Evolutionary conservation across 2,113 vertebrate genomes (phyloP), one percentile per base, ranked within the genome.

Genomic region (Sylvilagus bachmani): DNA sequence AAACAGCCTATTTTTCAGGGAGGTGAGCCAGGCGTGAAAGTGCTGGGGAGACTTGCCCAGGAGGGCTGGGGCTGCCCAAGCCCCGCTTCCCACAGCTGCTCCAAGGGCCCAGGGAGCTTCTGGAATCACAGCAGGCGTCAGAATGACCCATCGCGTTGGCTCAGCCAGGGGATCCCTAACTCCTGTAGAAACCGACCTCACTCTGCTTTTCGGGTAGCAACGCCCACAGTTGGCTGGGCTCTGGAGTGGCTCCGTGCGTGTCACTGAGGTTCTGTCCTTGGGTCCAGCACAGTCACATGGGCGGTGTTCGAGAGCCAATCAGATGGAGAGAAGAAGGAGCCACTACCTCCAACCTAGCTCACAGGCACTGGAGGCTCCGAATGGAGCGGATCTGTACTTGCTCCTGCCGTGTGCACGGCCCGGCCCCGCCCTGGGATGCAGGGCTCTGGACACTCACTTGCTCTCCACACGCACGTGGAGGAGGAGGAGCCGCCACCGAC

Each of bases 381-480:
- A 17, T 0, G 5, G 78, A 44, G 13, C 58, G 67, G 66, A 69
- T 14, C 17, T 5, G 10, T 2, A 5, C 21, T 6, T 38, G 21
- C 44, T 24, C 66, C 6, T 10, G 9, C 33, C 10, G 1, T 0
- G 0, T 5, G 70, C 61, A 7, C 24, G 21, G 2, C 0, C 36
- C 22, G 1, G 4, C 11, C 27, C 21, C 3, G 21, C 58, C 19
- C 5, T 0, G 64, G 22, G 0, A 22, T 12, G 69, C 66, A 11
- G 3, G 13, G 17, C 91, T 44, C 36, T 61, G 4, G 33, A 67
- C 61, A 99, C 99, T 96, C 96, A 99, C 99, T 99, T 85, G 99
- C 98, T 99, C 99, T 99, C 99, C 99, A 99, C 97, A 99, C 97
- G 96, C 99, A 99, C 0, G 98, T 98, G 78, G 99, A 98, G 5